Evolutionary conservation across 2,797 vertebrate genomes (phyloP), one percentile per base, ranked within the genome.

Genomic region (Nannoperca australis): DNA sequence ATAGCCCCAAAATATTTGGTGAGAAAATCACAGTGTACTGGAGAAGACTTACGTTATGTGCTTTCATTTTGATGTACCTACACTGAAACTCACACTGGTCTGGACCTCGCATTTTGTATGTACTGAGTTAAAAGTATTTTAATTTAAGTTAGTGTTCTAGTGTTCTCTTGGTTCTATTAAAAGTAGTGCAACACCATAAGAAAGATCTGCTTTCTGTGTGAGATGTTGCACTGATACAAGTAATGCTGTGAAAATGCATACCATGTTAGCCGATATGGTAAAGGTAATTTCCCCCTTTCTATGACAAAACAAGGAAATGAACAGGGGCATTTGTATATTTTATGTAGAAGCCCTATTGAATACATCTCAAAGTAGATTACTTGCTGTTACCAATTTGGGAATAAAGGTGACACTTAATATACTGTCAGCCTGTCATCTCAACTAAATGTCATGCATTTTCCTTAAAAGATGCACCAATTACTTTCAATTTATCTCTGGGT

Each of bases 391-490:
- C 18, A 72, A 49, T 30, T 20, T 50, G 59, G 67, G 47, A 68
- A 68, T 70, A 42, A 51, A 45, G 49, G 40, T 54, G 20, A 81
- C 50, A 79, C 50, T 22, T 18, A 65, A 36, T 17, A 44, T 12
- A 47, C 36, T 51, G 47, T 34, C 53, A 65, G 51, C 14, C 42
- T 56, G 54, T 58, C 22, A 18, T 66, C 20, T 58, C 2, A n/a
- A 13, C 13, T 58, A 73, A 79, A 79, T 83, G 63, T 56, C 36
- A 53, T 38, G 5, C 58, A 7, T 62, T 63, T 59, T n/a, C 13
- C 50, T 79, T 3, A 15, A 50, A 63, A 69, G 27, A 66, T 58
- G 6, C 50, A 22, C 27, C 60, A 84, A 38, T 82, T 78, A 62
- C 50, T 45, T 50, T n/a, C 11, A 36, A 0, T 38, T 56, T 22